Conservation (phyloP, 1,140 invertebrate species). For the Liolophura sinensis region DNA sequence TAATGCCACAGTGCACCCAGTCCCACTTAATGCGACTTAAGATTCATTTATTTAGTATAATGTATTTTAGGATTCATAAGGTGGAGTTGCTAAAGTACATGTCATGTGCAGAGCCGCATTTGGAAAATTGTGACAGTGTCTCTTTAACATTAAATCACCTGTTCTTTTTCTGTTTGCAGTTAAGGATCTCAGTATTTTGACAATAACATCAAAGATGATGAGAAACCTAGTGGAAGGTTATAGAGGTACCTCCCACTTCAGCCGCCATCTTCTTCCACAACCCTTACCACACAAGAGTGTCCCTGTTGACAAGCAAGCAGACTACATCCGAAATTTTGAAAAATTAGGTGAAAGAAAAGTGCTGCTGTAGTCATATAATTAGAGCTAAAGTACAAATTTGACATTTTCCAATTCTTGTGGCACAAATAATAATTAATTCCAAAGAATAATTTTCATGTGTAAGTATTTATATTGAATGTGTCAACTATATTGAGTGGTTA, state of each 20-base stretch:
- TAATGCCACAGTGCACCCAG: too few species aligned
- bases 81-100: too few species aligned
- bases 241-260: slow-evolving; percentile 30
- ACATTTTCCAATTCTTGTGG: neutral
- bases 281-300: slow-evolving; percentile 16
- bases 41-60: too few species aligned
- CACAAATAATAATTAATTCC: too few species aligned
- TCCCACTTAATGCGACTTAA: too few species aligned
- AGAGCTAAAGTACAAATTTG: neutral
- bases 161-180: slow-evolving; percentile 34
- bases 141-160: neutral
- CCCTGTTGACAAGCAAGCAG: slow-evolving; percentile 34
- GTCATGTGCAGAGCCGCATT: too few species aligned
- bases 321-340: slow-evolving; percentile 31
- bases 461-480: too few species aligned
- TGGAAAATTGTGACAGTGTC: too few species aligned
- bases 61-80: too few species aligned
- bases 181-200: slow-evolving; percentile 52
- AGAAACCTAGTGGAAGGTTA: slow-evolving; percentile 54
- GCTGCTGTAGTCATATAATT: neutral
- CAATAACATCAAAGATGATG: slow-evolving; percentile 54
- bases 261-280: slow-evolving; percentile 19
- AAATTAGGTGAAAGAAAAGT: slow-evolving; percentile 39
- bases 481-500: too few species aligned
- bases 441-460: too few species aligned